A percentile compares a stretch with the other conserved stretches of the same genome.
These are phyloP conservation scores for Ennomos quercinarius DNA, from an alignment of 2,888 invertebrate species.

Conservation along the genomic window DNA sequence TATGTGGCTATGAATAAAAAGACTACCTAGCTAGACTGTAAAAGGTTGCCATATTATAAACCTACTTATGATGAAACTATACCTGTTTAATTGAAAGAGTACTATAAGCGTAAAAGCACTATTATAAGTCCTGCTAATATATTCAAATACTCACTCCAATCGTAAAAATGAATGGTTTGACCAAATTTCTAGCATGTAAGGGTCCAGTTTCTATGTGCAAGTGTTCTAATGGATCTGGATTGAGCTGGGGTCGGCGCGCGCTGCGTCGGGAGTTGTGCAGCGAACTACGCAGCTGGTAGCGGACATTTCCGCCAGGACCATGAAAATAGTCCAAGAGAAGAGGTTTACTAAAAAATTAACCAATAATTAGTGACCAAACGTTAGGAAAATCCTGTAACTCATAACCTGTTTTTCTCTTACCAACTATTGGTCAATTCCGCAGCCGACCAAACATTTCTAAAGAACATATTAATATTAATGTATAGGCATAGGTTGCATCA, in stretches of 20 bases:
- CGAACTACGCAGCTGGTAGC: slow-evolving; percentile 64
- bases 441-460: slow-evolving; percentile 70
- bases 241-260: slow-evolving; percentile 51
- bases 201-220: slow-evolving; percentile 72
- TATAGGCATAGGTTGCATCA: slow-evolving; percentile 57
- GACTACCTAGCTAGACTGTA: no score
- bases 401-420: slow-evolving; percentile 51
- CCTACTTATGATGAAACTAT: no score
- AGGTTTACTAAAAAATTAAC: slow-evolving; percentile 52
- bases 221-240: slow-evolving; percentile 73
- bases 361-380: slow-evolving; percentile 1
- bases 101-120: no score
- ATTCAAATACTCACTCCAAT: slow-evolving; percentile 81
- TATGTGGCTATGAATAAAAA: no score
- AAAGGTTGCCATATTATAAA: no score
- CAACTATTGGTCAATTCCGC: slow-evolving; percentile 69
- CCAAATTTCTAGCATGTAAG: slow-evolving; percentile 73
- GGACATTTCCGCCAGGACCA: slow-evolving; percentile 46
- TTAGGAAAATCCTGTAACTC: slow-evolving; percentile 11
- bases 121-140: neutral
- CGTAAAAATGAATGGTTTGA: slow-evolving; percentile 88
- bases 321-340: slow-evolving; percentile 51
- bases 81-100: no score
- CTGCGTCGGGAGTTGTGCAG: slow-evolving; percentile 66
- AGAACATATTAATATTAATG: slow-evolving; percentile 68